Base-by-base conservation (phyloP, 2,888 invertebrate genomes). In the Aricia artaxerxes region DNA sequence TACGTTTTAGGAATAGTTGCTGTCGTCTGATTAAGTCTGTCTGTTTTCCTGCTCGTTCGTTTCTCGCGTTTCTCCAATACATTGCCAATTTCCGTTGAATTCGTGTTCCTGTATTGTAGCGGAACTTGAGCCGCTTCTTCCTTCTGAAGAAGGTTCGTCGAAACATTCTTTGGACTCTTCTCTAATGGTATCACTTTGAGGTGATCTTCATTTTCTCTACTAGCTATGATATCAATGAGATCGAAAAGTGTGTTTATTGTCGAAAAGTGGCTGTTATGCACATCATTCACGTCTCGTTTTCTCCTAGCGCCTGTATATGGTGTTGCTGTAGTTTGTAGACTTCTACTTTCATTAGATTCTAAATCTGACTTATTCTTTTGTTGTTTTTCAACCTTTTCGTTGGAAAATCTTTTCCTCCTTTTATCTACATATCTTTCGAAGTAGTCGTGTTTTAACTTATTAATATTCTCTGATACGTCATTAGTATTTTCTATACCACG, bases 31-130 rank as follows among this genome's bases (percentile, higher is more conserved):
- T 95, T 95, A 1, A 94, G 83, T 82, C 94, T 88, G 82, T 95
- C 95, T 13, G 94, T 93, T 85, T 95, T 95, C 80, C 95, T 91
- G 83, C 94, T 95, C 0, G 95, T 95, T 79, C 94, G 91, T 83
- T 95, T 95, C 61, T 94, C 93, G 73, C 94, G 89, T 83, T 89
- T 93, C 61, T 94, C 94, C 40, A 90, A 81, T 79, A 89, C 86
- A 82, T 92, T 92, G 73, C 88, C 84, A 5, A 89, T 88, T 86
- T 92, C 93, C 60, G 93, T 93, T 0, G 93, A 92, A 85, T 94
- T 94, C 0, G 91, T 93, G 16, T 88, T 91, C 73, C 87, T 90
- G 80, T 91, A 88, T 77, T 91, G 90, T 78, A 92, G 82, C 3
- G 92, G 92, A 79, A 93, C 88, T 4, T 69, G 69, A 0, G 93